phyloP scores from a whole-genome alignment of 2,888 invertebrate species.

The Chromoteleia sp. region DNA sequence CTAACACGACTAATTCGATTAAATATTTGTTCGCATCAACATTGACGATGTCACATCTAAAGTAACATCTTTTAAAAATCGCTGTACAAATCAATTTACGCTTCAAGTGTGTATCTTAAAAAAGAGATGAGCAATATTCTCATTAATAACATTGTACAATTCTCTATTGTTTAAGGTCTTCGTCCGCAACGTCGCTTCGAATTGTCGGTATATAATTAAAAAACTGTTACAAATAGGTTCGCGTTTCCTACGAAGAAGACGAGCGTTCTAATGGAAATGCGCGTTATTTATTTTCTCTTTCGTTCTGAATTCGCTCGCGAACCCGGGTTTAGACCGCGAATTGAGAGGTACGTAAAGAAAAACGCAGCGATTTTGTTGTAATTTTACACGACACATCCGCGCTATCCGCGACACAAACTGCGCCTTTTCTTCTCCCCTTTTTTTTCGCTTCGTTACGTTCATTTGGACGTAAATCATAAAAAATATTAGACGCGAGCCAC shows the following conservation, averaged over 20 bases:
- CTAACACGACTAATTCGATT: conserved; percentile 42
- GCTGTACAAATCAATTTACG: conserved; percentile 49
- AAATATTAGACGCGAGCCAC: conserved; percentile 37
- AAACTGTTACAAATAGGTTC: conserved; percentile 7
- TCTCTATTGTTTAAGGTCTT: conserved; percentile 7
- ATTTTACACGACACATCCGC: neutral
- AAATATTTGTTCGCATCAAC: conserved; percentile 41
- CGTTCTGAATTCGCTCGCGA: neutral
- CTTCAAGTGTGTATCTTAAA: conserved; percentile 36
- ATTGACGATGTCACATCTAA: conserved; percentile 33
- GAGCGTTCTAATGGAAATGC: neutral
- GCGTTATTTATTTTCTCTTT: neutral
- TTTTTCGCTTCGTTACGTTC: conserved; percentile 7
- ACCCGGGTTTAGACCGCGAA: conserved; percentile 15
- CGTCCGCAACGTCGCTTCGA: neutral
- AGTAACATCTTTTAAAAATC: conserved; percentile 33
- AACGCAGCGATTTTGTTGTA: neutral
- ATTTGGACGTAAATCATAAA: conserved; percentile 36
- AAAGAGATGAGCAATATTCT: conserved; percentile 58
- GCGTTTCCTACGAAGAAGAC: conserved; percentile 2
- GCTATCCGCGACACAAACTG: conserved; percentile 30
- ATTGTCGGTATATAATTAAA: conserved; percentile 6
- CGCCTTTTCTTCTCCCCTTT: conserved; percentile 3
- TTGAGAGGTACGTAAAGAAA: conserved; percentile 27
- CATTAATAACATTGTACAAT: conserved; percentile 40